These are phyloP conservation scores for Amblyteles armatorius DNA, from an alignment of 2,888 invertebrate species.

Conservation along the genomic window DNA sequence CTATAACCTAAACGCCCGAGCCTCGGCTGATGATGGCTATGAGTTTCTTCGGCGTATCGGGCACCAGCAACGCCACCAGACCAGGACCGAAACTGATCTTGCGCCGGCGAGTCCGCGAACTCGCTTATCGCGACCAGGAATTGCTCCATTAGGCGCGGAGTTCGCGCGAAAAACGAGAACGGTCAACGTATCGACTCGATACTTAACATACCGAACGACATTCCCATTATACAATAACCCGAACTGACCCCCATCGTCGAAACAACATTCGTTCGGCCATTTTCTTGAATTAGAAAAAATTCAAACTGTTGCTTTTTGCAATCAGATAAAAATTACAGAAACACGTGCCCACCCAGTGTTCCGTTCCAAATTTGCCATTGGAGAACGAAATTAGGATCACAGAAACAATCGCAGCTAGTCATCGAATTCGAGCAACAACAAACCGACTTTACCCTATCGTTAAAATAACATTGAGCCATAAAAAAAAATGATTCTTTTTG, in stretches of 20 bases:
- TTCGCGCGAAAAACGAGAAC: slow-evolving; percentile 34
- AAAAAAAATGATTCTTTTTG: too few species aligned
- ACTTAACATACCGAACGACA: not conserved
- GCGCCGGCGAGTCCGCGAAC: slow-evolving; percentile 1
- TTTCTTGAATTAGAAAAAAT: too few species aligned
- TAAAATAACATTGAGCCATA: too few species aligned
- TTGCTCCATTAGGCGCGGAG: slow-evolving; percentile 46
- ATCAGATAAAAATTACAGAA: too few species aligned
- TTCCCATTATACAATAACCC: not conserved
- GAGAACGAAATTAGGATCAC: not conserved
- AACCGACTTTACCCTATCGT: not conserved
- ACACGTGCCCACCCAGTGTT: not conserved
- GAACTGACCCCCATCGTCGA: not conserved
- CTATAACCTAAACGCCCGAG: slow-evolving; percentile 30
- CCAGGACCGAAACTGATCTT: slow-evolving; percentile 46
- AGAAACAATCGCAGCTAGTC: not conserved
- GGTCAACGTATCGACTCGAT: not conserved
- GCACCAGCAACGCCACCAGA: slow-evolving; percentile 16
- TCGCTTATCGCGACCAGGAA: slow-evolving; percentile 27
- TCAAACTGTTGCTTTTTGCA: too few species aligned
- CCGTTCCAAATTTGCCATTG: not conserved
- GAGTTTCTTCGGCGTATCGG: slow-evolving; percentile 42
- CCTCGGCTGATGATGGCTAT: slow-evolving; percentile 25
- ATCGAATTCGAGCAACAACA: not conserved
- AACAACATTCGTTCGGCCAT: not conserved